phyloP scores from a whole-genome alignment of 2,113 vertebrate genomes.

The Orycteropus afer region DNA sequence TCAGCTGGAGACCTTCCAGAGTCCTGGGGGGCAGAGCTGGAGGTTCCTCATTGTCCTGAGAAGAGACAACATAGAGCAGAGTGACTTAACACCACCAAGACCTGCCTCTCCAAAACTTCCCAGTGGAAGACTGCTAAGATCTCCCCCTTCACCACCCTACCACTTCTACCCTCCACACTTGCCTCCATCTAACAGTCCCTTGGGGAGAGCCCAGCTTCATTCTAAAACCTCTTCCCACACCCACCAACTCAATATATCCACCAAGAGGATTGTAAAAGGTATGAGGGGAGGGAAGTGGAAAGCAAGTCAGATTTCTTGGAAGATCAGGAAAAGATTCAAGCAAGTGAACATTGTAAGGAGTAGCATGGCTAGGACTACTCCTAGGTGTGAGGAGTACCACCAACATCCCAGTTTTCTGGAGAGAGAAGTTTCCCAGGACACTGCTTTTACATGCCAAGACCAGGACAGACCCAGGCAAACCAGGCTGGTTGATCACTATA shows the following conservation, averaged over 20 bases:
- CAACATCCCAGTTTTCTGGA: background rate
- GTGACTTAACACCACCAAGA: background rate
- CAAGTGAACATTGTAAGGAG: background rate
- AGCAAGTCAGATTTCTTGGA: background rate
- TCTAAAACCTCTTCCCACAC: background rate
- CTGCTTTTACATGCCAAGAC: background rate
- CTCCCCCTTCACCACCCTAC: background rate
- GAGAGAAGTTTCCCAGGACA: background rate
- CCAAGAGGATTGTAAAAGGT: background rate
- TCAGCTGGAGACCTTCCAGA: constrained; percentile 62
- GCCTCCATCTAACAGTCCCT: background rate
- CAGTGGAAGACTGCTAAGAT: background rate
- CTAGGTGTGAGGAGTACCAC: too few relatives aligned
- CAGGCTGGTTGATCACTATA: background rate
- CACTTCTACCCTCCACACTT: background rate
- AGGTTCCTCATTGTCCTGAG: constrained; percentile 75
- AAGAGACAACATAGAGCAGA: background rate
- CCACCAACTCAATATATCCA: background rate
- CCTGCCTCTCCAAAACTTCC: background rate
- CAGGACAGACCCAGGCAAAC: background rate
- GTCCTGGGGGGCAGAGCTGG: constrained; percentile 82
- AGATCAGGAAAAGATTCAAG: background rate
- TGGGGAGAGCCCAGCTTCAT: background rate
- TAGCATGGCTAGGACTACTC: background rate
- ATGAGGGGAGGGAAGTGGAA: background rate